Base-by-base conservation (phyloP, 2,113 vertebrate species). In the Sinocyclocheilus anophthalmus region DNA sequence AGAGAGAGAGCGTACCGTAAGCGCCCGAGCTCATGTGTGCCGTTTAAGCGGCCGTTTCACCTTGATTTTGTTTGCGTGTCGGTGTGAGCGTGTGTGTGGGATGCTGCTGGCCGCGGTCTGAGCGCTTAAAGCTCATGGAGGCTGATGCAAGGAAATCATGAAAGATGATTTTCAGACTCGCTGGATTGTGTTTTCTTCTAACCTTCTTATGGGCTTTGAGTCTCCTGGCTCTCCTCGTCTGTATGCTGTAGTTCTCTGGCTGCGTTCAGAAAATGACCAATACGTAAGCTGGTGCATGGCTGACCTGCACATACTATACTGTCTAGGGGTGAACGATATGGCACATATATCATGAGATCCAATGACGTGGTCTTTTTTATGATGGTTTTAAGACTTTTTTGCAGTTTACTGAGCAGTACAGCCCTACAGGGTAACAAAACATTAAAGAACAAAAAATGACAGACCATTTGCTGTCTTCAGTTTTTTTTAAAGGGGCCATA, bases 101-200 rank as follows among this genome's bases (percentile, higher is more conserved):
- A 45, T 8, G 61, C 39, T 13, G 24, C 63, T n/a, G 63, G 76
- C 48, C 11, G 18, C n/a, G 4, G 50, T 65, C 48, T 69, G 63
- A 63, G 81, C 69, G 33, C 14, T 42, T 57, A 33, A 45, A 70
- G 24, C 61, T 61, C 26, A 39, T 24, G 33, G 50, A 80, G 61
- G 45, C 45, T 76, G 65, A 69, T 86, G 81, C 59, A 81, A 89
- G 80, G 69, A 33, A 67, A 82, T 33, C 63, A 82, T 5, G 18
- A 81, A 20, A 53, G 24, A 48, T 16, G 63, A n/a, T 10, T 37
- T 37, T 37, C 37, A 37, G 37, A 37, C 37, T 33, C 30, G 30
- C 30, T 37, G 37, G 37, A 37, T 72, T 48, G 48, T 45, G 33
- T 55, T 42, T 84, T 59, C 22, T 37, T 61, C 57, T 82, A 20